phyloP scores from a whole-genome alignment of 37 sponge, comb jelly and placozoan genomes.

The Crambe crambe region DNA sequence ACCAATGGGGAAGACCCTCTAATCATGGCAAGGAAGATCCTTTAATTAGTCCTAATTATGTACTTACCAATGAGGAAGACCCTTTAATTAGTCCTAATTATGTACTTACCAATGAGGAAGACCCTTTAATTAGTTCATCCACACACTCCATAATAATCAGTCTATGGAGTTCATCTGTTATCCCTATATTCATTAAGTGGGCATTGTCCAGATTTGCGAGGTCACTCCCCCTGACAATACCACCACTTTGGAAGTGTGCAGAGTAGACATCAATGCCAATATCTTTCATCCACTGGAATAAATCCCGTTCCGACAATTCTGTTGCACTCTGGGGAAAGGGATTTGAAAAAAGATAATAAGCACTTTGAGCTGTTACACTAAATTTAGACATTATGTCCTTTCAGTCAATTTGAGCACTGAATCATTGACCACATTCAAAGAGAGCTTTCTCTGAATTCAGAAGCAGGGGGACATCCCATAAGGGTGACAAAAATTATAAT shows the following conservation, averaged over 20 bases:
- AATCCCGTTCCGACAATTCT: slow-evolving; percentile 62
- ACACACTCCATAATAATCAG: slow-evolving; percentile 76
- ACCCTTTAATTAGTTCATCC: slow-evolving; percentile 65
- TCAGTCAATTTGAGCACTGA: too few relatives aligned
- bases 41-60: slow-evolving; percentile 13
- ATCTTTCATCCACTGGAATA: slow-evolving; percentile 76
- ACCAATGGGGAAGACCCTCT: slow-evolving; percentile 19
- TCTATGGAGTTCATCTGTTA: slow-evolving; percentile 62
- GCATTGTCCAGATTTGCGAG: slow-evolving; percentile 15
- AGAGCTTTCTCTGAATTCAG: too few relatives aligned
- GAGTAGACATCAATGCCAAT: slow-evolving; percentile 59
- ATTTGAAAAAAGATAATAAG: background rate
- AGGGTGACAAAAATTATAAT: too few relatives aligned
- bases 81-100: slow-evolving; percentile 21
- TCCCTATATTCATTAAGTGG: slow-evolving; percentile 50
- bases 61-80: slow-evolving; percentile 15
- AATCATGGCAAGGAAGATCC: too few relatives aligned
- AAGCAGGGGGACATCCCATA: too few relatives aligned
- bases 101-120: slow-evolving; percentile 19
- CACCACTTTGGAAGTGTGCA: slow-evolving; percentile 10
- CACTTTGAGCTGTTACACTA: too few relatives aligned
- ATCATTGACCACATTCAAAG: too few relatives aligned
- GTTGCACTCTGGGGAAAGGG: slow-evolving; percentile 50
- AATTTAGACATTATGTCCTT: too few relatives aligned
- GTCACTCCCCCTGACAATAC: slow-evolving; percentile 50